Evolutionary conservation across 1,140 invertebrate species (phyloP).

Genomic region (Macrotrachela quadricornifera): DNA sequence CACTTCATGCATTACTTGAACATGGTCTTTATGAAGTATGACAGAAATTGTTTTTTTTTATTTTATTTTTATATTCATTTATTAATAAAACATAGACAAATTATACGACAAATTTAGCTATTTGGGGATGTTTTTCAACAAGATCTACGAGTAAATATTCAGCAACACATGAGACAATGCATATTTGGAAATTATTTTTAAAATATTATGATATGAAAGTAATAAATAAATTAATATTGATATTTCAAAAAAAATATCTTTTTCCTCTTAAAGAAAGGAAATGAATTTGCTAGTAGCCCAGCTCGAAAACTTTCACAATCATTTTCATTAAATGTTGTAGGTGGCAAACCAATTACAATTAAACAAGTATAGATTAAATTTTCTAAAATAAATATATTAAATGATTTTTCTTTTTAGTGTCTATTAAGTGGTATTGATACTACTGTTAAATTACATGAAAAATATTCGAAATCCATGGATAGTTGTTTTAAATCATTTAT

Average conservation of each 20-base stretch:
- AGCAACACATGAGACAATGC: constrained; percentile 34
- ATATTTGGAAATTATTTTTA: constrained; percentile 69
- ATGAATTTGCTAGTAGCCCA: constrained; percentile 74
- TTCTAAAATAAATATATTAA: background rate
- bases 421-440: constrained; percentile 72
- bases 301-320: constrained; percentile 82
- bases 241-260: background rate
- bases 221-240: background rate
- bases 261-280: constrained; percentile 39
- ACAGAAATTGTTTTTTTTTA: too few species aligned
- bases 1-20: constrained; percentile 69
- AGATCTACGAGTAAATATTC: constrained; percentile 10
- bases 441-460: constrained; percentile 66
- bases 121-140: constrained; percentile 65
- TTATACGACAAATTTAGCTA: constrained; percentile 54
- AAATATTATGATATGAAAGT: constrained; percentile 69
- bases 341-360: constrained; percentile 56
- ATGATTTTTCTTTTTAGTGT: constrained; percentile 35
- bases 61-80: too few species aligned
- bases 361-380: constrained; percentile 44
- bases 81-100: constrained; percentile 12
- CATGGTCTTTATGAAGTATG: constrained; percentile 55
- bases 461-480: constrained; percentile 75
- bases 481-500: constrained; percentile 95
- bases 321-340: constrained; percentile 81